Evolutionary conservation across 2,888 invertebrate genomes (phyloP).

Genomic region (Pasiphila rectangulata): DNA sequence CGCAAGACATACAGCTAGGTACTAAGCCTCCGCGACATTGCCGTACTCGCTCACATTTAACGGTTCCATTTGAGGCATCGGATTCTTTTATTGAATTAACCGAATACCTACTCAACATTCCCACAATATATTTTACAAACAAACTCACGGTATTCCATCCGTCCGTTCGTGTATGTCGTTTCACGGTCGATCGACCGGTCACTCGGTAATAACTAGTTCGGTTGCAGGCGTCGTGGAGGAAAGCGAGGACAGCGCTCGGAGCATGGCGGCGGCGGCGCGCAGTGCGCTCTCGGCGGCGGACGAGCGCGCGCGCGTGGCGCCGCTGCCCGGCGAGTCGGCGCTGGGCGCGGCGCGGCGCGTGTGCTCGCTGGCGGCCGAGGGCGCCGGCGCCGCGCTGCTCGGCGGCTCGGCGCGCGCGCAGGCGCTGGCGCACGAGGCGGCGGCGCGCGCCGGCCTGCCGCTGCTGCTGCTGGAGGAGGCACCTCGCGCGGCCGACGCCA

Average conservation of each 20-base stretch:
- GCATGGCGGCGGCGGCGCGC: conserved; percentile 22
- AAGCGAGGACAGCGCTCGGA: conserved; percentile 32
- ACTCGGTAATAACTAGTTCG: too few relatives aligned
- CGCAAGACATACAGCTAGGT: too few relatives aligned
- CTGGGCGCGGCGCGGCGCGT: conserved; percentile 39
- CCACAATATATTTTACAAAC: too few relatives aligned
- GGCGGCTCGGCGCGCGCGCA: conserved; percentile 36
- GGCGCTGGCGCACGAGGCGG: conserved; percentile 48
- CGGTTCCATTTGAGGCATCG: too few relatives aligned
- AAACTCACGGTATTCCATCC: too few relatives aligned
- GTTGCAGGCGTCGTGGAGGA: conserved; percentile 13
- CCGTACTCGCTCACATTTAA: too few relatives aligned
- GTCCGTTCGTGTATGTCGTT: too few relatives aligned
- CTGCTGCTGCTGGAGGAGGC: conserved; percentile 49
- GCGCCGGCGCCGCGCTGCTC: conserved; percentile 34
- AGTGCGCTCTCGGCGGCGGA: conserved; percentile 9
- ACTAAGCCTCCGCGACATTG: too few relatives aligned
- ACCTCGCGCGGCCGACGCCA: conserved; percentile 38
- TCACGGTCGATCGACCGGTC: too few relatives aligned
- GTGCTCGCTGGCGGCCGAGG: conserved; percentile 28
- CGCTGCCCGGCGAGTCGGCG: conserved; percentile 30
- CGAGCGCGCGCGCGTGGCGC: conserved; percentile 35
- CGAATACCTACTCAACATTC: too few relatives aligned
- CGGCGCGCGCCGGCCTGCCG: conserved; percentile 55
- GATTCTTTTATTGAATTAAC: too few relatives aligned